Evolutionary conservation across 1,140 invertebrate genomes (phyloP).

Genomic region (Dryas iulia): DNA sequence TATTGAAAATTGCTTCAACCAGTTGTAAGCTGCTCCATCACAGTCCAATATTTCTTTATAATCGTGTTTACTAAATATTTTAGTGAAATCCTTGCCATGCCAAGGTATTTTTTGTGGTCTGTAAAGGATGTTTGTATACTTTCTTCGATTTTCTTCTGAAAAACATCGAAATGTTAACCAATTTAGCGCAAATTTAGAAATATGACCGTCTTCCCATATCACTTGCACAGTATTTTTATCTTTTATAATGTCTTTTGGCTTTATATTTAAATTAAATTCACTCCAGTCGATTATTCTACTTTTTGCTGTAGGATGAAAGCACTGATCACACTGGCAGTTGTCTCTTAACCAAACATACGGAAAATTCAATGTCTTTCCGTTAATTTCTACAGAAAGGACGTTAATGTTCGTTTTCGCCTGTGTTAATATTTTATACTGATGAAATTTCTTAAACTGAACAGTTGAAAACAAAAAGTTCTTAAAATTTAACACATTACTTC

Average conservation of each 20-base stretch:
- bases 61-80: constrained; percentile 77
- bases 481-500: constrained; percentile 7
- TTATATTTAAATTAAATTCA: constrained; percentile 77
- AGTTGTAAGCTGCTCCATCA: constrained; percentile 77
- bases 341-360: constrained; percentile 86
- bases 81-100: constrained; percentile 77
- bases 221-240: constrained; percentile 66
- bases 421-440: no score
- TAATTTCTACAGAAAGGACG: no score
- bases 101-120: constrained; percentile 78
- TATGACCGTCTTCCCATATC: constrained; percentile 83
- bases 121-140: constrained; percentile 77
- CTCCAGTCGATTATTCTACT: constrained; percentile 82
- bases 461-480: no score
- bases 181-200: constrained; percentile 74
- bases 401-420: no score
- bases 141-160: constrained; percentile 60
- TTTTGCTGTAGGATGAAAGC: constrained; percentile 83
- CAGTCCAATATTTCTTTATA: constrained; percentile 79
- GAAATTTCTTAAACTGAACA: no score
- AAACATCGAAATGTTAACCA: constrained; percentile 84
- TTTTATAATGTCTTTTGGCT: constrained; percentile 53
- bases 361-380: constrained; percentile 71
- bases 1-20: constrained; percentile 81
- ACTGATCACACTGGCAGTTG: constrained; percentile 84